phyloP scores from a whole-genome alignment of 2,888 invertebrate species.

The Rosalia funebris region DNA sequence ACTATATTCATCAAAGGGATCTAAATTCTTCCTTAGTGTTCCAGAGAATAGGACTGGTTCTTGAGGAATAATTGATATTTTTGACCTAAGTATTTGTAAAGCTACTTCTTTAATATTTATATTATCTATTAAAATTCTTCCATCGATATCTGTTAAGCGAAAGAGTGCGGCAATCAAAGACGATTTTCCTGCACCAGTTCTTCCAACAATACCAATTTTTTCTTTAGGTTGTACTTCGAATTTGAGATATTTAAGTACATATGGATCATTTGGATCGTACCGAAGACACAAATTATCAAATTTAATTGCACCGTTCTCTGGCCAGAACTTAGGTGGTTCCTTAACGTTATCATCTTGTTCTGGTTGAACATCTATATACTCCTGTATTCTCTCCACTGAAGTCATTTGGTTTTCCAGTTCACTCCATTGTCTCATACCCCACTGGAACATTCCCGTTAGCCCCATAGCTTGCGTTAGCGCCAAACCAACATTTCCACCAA shows the following conservation, averaged over 20 bases:
- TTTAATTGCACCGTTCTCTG: slow-evolving; percentile 72
- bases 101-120: slow-evolving; percentile 76
- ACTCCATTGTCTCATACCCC: slow-evolving; percentile 77
- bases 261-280: slow-evolving; percentile 76
- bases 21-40: slow-evolving; percentile 74
- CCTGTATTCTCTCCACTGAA: slow-evolving; percentile 88
- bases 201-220: slow-evolving; percentile 82
- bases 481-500: slow-evolving; percentile 60
- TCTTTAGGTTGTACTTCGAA: slow-evolving; percentile 63
- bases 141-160: slow-evolving; percentile 80
- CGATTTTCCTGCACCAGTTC: slow-evolving; percentile 87
- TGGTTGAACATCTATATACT: slow-evolving; percentile 77
- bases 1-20: slow-evolving; percentile 76
- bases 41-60: slow-evolving; percentile 72
- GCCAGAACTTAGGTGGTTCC: slow-evolving; percentile 69
- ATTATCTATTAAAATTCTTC: slow-evolving; percentile 83
- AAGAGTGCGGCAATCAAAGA: slow-evolving; percentile 81
- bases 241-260: slow-evolving; percentile 77
- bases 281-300: slow-evolving; percentile 72
- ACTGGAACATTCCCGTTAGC: slow-evolving; percentile 73
- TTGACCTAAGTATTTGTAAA: slow-evolving; percentile 77
- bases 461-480: slow-evolving; percentile 59
- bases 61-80: slow-evolving; percentile 86
- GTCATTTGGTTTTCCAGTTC: slow-evolving; percentile 80
- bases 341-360: slow-evolving; percentile 59